phyloP scores from a whole-genome alignment of 92 coral and sea anemone species.

The Palythoa caribaeorum region DNA sequence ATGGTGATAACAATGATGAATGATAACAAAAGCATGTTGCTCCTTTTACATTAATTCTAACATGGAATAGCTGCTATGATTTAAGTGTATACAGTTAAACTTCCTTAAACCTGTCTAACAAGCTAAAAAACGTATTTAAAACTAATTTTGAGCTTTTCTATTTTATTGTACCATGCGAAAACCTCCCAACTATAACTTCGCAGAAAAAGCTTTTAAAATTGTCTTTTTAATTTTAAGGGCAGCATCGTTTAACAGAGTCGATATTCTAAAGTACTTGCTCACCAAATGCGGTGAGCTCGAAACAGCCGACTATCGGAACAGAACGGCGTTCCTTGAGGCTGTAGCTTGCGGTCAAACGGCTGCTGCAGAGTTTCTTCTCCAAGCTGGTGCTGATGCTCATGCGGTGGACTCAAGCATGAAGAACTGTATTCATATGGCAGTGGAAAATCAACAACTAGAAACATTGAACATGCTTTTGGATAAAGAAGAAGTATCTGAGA shows the following conservation, averaged over 20 bases:
- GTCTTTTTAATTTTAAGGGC: neutral
- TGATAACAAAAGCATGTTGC: neutral
- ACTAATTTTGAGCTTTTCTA: too few species aligned
- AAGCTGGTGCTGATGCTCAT: neutral
- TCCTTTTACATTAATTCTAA: neutral
- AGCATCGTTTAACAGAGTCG: slow-evolving; percentile 25
- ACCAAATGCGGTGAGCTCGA: slow-evolving; percentile 6
- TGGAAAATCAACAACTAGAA: neutral
- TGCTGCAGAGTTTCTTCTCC: slow-evolving; percentile 18
- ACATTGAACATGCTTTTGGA: slow-evolving; percentile 20
- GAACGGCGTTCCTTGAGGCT: slow-evolving; percentile 17
- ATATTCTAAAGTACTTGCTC: slow-evolving; percentile 10
- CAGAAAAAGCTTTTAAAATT: neutral
- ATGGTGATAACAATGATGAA: neutral
- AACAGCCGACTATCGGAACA: slow-evolving; percentile 9
- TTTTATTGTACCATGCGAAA: neutral
- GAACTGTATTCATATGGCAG: slow-evolving; percentile 24
- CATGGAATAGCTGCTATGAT: neutral
- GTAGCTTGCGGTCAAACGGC: slow-evolving; percentile 23
- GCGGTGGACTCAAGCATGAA: slow-evolving; percentile 18
- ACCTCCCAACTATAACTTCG: neutral
- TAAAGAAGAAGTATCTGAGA: slow-evolving; percentile 24
- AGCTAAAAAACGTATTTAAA: too few species aligned
- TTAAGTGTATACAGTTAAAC: neutral
- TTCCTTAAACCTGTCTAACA: too few species aligned